Conservation (phyloP, 1,140 invertebrate genomes). For the Acromyrmex echinatior region DNA sequence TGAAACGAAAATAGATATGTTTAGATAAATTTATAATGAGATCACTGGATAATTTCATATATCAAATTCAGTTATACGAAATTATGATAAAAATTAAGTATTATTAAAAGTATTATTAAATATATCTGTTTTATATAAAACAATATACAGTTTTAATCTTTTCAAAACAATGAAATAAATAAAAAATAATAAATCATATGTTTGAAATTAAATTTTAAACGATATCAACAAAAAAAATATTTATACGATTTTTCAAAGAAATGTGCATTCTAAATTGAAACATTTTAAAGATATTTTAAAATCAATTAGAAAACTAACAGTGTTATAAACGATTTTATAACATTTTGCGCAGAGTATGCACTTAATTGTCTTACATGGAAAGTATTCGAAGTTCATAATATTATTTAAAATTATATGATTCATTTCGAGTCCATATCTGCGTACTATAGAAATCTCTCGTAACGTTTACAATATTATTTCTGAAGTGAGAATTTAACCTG, state of each 20-base stretch:
- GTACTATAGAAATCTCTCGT: not conserved
- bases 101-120: not conserved
- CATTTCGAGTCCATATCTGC: conserved; percentile 1
- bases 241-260: not conserved
- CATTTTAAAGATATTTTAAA: not conserved
- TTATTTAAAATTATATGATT: conserved; percentile 14
- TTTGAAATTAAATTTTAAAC: conserved; percentile 5
- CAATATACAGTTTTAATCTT: not conserved
- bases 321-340: too few species aligned
- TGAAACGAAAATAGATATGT: not conserved
- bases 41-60: not conserved
- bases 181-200: not conserved
- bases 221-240: not conserved
- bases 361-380: not conserved
- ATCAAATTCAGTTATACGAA: not conserved
- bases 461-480: conserved; percentile 11
- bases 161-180: not conserved
- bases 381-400: not conserved
- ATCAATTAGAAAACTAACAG: not conserved
- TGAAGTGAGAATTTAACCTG: conserved; percentile 28
- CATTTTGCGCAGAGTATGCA: too few species aligned
- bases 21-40: not conserved
- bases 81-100: not conserved
- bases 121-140: conserved; percentile 7
- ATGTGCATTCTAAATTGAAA: not conserved